A percentile compares a stretch with the other conserved stretches of the same genome.
These are phyloP conservation scores for Eptatretus burgeri DNA, from an alignment of 2,113 vertebrate genomes.

Conservation along the genomic window DNA sequence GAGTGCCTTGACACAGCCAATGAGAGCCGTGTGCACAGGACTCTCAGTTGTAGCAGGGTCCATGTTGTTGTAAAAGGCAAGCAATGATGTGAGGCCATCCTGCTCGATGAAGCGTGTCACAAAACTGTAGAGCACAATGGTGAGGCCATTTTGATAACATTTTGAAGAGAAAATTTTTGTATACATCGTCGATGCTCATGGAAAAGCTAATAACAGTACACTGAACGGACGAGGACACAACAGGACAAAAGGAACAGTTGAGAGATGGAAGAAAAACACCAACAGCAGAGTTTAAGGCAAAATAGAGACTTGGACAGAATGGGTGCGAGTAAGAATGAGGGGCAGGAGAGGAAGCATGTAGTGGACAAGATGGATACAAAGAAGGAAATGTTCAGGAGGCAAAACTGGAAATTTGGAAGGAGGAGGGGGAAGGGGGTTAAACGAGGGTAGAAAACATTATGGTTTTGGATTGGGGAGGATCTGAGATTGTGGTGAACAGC, in stretches of 20 bases:
- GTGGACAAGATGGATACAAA: too few species aligned
- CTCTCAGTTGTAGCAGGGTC: constrained; percentile 94
- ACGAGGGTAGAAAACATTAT: too few species aligned
- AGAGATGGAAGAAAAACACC: neutral
- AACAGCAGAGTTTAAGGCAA: neutral
- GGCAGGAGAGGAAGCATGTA: too few species aligned
- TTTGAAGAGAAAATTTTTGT: neutral
- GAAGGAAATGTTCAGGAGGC: too few species aligned
- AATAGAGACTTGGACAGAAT: neutral
- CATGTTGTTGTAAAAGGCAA: constrained; percentile 94
- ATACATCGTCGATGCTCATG: neutral
- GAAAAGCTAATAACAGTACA: neutral
- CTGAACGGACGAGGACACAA: neutral
- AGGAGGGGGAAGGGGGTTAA: too few species aligned
- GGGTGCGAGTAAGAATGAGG: too few species aligned
- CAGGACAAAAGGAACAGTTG: neutral
- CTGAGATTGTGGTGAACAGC: too few species aligned
- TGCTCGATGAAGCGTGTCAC: constrained; percentile 90
- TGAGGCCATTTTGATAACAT: neutral
- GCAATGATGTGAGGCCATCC: constrained; percentile 74
- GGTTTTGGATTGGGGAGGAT: too few species aligned
- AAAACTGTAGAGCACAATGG: constrained; percentile 28
- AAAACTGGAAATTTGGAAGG: too few species aligned
- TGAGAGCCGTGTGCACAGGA: constrained; percentile 92
- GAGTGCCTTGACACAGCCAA: constrained; percentile 90